phyloP scores from a whole-genome alignment of 1,140 invertebrate genomes.

The Epicauta chinensis region DNA sequence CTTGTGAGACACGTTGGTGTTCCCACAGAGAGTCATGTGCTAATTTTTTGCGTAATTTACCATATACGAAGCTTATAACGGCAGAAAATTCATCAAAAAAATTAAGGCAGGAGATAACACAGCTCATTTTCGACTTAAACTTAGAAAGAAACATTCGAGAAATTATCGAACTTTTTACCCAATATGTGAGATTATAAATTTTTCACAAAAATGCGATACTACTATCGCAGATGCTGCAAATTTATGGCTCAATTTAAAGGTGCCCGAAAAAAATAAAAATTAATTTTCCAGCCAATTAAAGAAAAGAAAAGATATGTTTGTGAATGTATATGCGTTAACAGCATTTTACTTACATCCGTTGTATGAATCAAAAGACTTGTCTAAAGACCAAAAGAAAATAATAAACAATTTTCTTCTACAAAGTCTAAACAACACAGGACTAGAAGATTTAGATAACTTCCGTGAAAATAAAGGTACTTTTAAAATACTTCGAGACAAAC shows the following conservation, averaged over 20 bases:
- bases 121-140: neutral
- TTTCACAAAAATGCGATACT: neutral
- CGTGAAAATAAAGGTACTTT: neutral
- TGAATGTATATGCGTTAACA: constrained; percentile 6
- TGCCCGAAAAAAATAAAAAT: no score
- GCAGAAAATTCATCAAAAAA: neutral
- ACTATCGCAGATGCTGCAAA: constrained; percentile 2
- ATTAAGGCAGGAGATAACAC: neutral
- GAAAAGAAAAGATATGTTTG: constrained; percentile 3
- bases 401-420: neutral
- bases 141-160: neutral
- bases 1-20: constrained; percentile 2
- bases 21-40: neutral
- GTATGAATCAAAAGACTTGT: neutral
- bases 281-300: neutral
- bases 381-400: neutral
- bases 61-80: neutral
- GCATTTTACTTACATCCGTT: constrained; percentile 4
- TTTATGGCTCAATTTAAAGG: neutral
- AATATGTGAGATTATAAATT: constrained; percentile 1
- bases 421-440: neutral
- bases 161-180: neutral
- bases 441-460: neutral
- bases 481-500: constrained; percentile 4
- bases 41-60: neutral